Percentiles rank a stretch among this genome's conserved stretches.
These are phyloP conservation scores for Coremacera marginata DNA, from an alignment of 2,888 invertebrate species.

Conservation along the genomic window DNA sequence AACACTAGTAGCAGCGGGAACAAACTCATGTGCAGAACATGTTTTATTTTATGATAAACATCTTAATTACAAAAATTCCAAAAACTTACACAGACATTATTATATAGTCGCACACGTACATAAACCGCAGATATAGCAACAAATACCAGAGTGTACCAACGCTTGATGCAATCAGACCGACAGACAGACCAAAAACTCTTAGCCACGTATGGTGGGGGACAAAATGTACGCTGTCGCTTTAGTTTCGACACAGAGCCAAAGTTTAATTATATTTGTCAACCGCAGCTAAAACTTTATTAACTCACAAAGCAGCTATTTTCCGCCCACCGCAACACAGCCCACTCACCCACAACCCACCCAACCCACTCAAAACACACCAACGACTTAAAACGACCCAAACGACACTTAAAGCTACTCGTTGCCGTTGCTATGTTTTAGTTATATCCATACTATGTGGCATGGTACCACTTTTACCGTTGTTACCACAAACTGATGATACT, in stretches of 20 bases:
- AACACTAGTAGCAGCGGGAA: background rate
- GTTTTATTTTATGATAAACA: conserved; percentile 47
- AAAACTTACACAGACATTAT: conserved; percentile 17
- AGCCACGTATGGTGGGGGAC: background rate
- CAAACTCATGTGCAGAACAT: conserved; percentile 17
- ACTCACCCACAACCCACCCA: background rate
- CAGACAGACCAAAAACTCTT: background rate
- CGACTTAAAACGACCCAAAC: background rate
- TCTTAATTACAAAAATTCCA: conserved; percentile 48
- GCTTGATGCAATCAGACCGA: background rate
- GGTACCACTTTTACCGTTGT: too few species aligned
- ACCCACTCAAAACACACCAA: background rate
- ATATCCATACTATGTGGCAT: too few species aligned
- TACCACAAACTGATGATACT: too few species aligned
- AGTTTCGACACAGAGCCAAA: conserved; percentile 21
- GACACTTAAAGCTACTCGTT: too few species aligned
- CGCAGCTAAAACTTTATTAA: conserved; percentile 37
- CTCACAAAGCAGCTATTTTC: conserved; percentile 20
- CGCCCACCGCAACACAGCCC: background rate
- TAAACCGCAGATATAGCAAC: background rate
- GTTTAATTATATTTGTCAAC: conserved; percentile 45
- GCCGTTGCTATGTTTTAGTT: too few species aligned
- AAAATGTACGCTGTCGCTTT: conserved; percentile 4
- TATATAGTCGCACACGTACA: background rate
- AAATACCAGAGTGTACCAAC: background rate